These are phyloP conservation scores for Ochropacha duplaris DNA, from an alignment of 2,888 invertebrate species.

Conservation along the genomic window DNA sequence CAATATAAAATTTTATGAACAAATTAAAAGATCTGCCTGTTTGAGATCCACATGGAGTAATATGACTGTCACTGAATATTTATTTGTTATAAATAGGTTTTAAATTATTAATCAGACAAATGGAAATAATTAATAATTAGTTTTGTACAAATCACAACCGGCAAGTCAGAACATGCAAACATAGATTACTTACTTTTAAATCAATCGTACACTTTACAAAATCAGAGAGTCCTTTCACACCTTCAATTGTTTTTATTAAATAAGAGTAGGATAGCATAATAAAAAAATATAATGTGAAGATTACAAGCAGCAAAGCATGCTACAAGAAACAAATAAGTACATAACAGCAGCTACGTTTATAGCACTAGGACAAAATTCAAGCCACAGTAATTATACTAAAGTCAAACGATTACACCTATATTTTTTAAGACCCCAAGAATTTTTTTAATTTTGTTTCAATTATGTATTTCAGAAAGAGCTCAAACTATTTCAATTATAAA, in stretches of 20 bases:
- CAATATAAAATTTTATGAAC: no score
- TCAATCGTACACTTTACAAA: not conserved
- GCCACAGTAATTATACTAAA: not conserved
- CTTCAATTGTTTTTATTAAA: not conserved
- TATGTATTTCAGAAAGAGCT: not conserved
- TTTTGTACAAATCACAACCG: not conserved
- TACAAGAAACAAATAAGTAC: no score
- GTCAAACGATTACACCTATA: not conserved
- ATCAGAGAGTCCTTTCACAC: not conserved
- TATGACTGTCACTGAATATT: no score
- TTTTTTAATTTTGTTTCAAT: not conserved
- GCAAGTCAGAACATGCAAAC: not conserved
- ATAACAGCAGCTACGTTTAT: no score
- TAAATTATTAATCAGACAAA: no score
- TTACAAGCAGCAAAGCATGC: no score
- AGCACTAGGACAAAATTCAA: not conserved
- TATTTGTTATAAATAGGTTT: no score
- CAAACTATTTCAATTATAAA: no score
- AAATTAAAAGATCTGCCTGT: no score
- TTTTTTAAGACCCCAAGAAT: not conserved
- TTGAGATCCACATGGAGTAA: no score
- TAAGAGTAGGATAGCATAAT: not conserved
- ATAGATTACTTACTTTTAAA: not conserved
- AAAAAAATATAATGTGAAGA: no score
- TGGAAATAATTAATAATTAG: not conserved